Percentiles rank a stretch among this genome's conserved stretches.
Conservation (phyloP, 92 coral and sea anemone genomes). For the Siderastrea radians region DNA sequence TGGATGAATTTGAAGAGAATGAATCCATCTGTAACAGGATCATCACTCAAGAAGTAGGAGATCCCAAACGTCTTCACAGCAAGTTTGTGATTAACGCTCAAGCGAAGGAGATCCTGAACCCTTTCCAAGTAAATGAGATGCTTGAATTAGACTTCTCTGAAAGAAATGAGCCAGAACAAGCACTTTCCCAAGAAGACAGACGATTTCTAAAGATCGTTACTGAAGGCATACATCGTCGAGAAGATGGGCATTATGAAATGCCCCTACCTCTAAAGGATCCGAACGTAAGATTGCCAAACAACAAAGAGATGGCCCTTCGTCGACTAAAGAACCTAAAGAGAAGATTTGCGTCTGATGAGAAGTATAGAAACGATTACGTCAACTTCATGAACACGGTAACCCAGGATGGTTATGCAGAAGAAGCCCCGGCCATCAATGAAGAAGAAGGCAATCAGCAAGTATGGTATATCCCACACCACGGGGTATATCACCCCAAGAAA, state of each 20-base stretch:
- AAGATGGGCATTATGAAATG: background rate
- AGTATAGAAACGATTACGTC: background rate
- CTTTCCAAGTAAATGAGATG: background rate
- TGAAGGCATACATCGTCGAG: background rate
- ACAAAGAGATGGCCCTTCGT: background rate
- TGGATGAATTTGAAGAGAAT: no score
- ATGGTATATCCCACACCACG: slow-evolving; percentile 29
- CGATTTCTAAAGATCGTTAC: background rate
- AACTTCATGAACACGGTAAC: background rate
- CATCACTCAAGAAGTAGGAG: no score
- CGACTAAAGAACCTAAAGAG: background rate
- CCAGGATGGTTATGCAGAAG: background rate
- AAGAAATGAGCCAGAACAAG: no score
- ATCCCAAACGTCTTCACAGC: background rate
- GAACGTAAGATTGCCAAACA: background rate
- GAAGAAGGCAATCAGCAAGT: background rate
- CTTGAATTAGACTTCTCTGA: no score
- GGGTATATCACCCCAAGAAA: slow-evolving; percentile 22
- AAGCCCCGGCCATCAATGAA: no score
- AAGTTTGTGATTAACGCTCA: background rate
- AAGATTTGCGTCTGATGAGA: background rate
- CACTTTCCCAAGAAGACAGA: background rate
- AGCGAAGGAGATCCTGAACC: background rate
- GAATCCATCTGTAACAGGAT: no score
- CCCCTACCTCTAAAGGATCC: background rate